phyloP scores from a whole-genome alignment of 2,797 vertebrate genomes.

The Antennarius maculatus region DNA sequence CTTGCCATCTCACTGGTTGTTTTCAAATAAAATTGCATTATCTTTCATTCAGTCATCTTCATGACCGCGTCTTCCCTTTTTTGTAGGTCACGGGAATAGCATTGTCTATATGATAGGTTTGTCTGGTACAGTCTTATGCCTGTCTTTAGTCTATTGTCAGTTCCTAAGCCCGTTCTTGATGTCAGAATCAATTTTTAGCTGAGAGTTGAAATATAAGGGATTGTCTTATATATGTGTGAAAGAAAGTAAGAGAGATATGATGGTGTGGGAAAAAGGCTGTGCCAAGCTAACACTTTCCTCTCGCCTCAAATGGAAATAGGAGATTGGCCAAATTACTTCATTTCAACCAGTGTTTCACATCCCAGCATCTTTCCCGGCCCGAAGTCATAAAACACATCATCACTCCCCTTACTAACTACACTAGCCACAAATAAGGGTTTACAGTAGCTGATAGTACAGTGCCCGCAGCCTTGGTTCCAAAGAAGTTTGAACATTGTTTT shows the following conservation, averaged over 20 bases:
- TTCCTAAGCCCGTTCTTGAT: slow-evolving; percentile 61
- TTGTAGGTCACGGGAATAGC: too few species aligned
- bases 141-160: slow-evolving; percentile 54
- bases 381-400: slow-evolving; percentile 69
- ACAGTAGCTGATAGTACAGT: slow-evolving; percentile 12
- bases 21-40: too few species aligned
- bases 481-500: not conserved
- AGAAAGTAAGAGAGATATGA: slow-evolving; percentile 46
- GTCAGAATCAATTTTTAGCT: slow-evolving; percentile 50
- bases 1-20: not conserved
- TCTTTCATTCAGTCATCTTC: too few species aligned
- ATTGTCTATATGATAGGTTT: too few species aligned
- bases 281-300: slow-evolving; percentile 77
- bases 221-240: slow-evolving; percentile 11
- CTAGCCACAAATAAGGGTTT: slow-evolving; percentile 37
- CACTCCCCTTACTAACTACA: slow-evolving; percentile 50
- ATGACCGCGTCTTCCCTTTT: too few species aligned
- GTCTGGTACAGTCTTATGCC: slow-evolving; percentile 4
- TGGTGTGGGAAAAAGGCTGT: slow-evolving; percentile 70
- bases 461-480: not conserved
- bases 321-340: slow-evolving; percentile 84
- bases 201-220: slow-evolving; percentile 31
- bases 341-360: slow-evolving; percentile 73
- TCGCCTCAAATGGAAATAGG: slow-evolving; percentile 84
- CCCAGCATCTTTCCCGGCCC: slow-evolving; percentile 69